These are phyloP conservation scores for Spizaetus ornatus DNA, from an alignment of 2,113 vertebrate genomes.

Conservation along the genomic window DNA sequence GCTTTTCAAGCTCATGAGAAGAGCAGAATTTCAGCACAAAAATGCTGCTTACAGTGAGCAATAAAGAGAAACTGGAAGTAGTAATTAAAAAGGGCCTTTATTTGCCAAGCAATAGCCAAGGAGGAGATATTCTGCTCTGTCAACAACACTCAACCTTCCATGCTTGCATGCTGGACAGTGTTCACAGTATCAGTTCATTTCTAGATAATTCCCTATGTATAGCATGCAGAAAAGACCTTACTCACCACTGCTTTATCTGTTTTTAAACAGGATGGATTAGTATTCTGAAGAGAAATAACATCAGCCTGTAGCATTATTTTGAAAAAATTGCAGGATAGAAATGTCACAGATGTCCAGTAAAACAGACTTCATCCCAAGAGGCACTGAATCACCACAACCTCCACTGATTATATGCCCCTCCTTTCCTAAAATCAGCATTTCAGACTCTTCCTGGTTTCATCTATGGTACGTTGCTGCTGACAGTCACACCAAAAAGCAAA, in stretches of 20 bases:
- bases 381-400: neutral
- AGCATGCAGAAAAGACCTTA: neutral
- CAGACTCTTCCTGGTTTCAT: neutral
- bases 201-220: rapidly evolving
- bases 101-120: neutral
- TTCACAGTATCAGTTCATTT: neutral
- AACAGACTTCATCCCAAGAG: neutral
- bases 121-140: neutral
- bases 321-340: neutral
- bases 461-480: neutral
- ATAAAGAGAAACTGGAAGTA: neutral
- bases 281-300: neutral
- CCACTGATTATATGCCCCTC: neutral
- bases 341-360: neutral
- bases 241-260: neutral
- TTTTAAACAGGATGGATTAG: neutral
- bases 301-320: neutral
- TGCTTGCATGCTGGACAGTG: neutral
- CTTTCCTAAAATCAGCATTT: neutral
- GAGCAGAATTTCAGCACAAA: neutral
- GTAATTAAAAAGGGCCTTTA: neutral
- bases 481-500: neutral
- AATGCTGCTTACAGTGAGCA: neutral
- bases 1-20: neutral
- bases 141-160: neutral